Percentiles rank a stretch among this genome's conserved stretches.
These are phyloP conservation scores for Falco columbarius DNA, from an alignment of 2,797 vertebrate species.

Conservation along the genomic window DNA sequence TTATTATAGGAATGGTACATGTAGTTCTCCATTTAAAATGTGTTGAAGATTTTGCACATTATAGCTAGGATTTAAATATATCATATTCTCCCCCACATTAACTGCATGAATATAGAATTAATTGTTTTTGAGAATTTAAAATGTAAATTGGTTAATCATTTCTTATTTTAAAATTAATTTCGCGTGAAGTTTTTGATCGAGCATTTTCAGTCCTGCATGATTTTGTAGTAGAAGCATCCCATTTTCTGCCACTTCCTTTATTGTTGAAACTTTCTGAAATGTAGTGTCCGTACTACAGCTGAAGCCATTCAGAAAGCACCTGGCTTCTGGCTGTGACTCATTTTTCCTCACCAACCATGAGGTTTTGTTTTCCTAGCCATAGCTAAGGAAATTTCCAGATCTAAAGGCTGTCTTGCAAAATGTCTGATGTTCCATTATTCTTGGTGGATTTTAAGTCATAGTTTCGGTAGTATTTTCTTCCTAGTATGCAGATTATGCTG, in stretches of 20 bases:
- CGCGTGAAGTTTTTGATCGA: conserved; percentile 9
- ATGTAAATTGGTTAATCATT: conserved; percentile 19
- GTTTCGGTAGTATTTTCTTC: neutral
- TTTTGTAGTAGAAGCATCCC: neutral
- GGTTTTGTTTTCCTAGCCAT: neutral
- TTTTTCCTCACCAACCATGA: neutral
- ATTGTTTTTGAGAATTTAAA: conserved; percentile 43
- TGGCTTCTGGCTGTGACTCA: neutral
- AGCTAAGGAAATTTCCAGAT: conserved; percentile 15
- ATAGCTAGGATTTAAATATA: neutral
- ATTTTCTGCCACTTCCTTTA: neutral
- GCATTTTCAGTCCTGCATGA: neutral
- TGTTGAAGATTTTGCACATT: neutral
- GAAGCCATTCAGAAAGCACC: neutral
- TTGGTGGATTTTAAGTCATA: neutral
- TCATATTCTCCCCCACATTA: neutral
- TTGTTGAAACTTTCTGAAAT: neutral
- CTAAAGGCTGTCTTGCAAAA: neutral
- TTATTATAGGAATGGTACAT: neutral
- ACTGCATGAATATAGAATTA: neutral
- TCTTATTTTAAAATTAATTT: conserved; percentile 42
- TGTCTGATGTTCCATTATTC: neutral
- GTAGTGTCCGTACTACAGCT: neutral
- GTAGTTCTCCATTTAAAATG: neutral
- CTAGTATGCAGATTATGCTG: neutral